Evolutionary conservation across 2,888 invertebrate species (phyloP).

Genomic region (Nasonovia ribisnigri): DNA sequence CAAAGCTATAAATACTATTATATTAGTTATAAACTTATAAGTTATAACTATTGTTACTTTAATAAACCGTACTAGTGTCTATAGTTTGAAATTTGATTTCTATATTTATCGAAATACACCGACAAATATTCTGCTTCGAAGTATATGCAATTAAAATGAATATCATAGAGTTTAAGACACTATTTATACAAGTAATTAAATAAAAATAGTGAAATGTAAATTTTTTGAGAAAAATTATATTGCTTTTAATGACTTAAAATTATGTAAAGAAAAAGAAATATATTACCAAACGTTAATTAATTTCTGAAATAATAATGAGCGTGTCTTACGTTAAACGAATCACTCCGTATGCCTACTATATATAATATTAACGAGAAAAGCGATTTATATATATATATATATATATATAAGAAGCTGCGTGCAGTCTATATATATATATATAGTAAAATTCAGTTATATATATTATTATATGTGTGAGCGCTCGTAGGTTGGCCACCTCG

Average conservation of each 20-base stretch:
- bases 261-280: neutral
- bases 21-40: too few relatives aligned
- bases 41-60: neutral
- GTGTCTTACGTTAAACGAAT: neutral
- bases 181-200: too few relatives aligned
- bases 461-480: too few relatives aligned
- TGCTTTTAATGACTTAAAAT: neutral
- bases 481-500: neutral
- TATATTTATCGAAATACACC: neutral
- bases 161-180: too few relatives aligned
- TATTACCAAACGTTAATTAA: neutral
- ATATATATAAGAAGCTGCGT: neutral
- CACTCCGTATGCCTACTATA: too few relatives aligned
- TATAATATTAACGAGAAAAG: neutral
- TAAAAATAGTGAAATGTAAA: too few relatives aligned
- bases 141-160: neutral
- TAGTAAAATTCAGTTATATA: neutral
- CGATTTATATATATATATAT: neutral
- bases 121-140: neutral
- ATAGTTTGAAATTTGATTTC: neutral
- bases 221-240: too few relatives aligned
- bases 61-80: too few relatives aligned
- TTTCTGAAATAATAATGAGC: neutral
- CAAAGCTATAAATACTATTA: too few relatives aligned
- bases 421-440: neutral